Evolutionary conservation across 2,113 vertebrate species (phyloP).

Genomic region (Calypte anna): DNA sequence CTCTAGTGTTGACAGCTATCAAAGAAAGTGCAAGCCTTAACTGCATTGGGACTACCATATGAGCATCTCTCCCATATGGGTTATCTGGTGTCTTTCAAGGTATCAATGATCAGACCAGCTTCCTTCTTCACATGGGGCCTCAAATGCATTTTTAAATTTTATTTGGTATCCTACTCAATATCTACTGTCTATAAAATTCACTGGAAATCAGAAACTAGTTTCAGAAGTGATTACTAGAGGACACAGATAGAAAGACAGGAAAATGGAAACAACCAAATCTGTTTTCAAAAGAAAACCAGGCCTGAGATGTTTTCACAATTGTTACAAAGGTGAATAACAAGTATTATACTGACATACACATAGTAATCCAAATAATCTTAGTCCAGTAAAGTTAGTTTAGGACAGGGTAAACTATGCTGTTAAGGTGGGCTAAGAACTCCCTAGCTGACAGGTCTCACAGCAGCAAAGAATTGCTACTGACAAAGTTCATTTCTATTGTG

Average conservation of each 20-base stretch:
- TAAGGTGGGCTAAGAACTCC: not conserved
- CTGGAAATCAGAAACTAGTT: not conserved
- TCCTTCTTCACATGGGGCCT: not conserved
- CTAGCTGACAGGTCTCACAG: not conserved
- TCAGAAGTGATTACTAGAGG: not conserved
- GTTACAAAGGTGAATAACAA: not conserved
- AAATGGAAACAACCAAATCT: not conserved
- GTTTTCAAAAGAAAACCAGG: not conserved
- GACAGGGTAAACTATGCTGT: not conserved
- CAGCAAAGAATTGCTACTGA: not conserved
- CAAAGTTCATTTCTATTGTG: not conserved
- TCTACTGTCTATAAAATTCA: not conserved
- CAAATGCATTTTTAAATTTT: not conserved
- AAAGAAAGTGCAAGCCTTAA: not conserved
- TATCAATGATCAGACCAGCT: not conserved
- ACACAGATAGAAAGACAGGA: not conserved
- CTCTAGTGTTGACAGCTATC: not conserved
- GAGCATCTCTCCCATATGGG: not conserved
- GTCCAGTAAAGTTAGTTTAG: not conserved
- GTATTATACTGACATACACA: not conserved
- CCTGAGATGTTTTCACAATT: not conserved
- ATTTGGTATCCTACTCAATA: not conserved
- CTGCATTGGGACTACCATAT: not conserved
- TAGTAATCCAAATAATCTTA: not conserved
- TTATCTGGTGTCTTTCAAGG: not conserved